Evolutionary conservation across 2,797 vertebrate genomes (phyloP), one percentile per base, ranked within the genome.

Genomic region (Eptatretus atami): DNA sequence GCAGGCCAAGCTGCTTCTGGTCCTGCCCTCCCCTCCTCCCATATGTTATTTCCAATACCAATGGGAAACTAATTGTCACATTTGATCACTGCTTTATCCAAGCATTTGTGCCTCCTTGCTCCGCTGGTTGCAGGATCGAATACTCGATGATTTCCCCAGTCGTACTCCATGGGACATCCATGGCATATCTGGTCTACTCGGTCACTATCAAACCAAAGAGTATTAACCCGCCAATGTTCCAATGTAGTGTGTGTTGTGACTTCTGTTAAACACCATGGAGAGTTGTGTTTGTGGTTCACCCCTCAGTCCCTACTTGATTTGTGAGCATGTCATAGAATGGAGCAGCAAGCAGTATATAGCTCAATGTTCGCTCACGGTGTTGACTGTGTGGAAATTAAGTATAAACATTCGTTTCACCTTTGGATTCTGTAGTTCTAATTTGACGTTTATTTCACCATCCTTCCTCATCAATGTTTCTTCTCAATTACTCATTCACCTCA

Each of bases 121-220:
- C 31, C 15, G 67, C 69, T 63, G 54, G n/a, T n/a, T 65, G 25
- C 72, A 98, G 90, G 90, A 98, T 73, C n/a, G 90, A 98, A 72
- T 98, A 95, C 75, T 98, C 90, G 66, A 98, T 98, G 80, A n/a
- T 93, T 98, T 75, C 86, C 90, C 70, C 90, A 95, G 80, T 94
- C 88, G 2, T 95, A 98, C 77, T 95, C 88, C 78, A 95, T 98
- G n/a, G 83, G 90, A 98, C 71, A 95, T 95, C 76, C 93, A 98
- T 69, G 90, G 90, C 67, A 98, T 76, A 93, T 71, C 82, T 98
- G 72, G 90, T 98, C 72, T 98, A 98, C 75, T 95, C 90, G 66
- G 90, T 98, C 69, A 93, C 86, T n/a, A 1, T 93, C 86, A 69
- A 86, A 83, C 79, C 92, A 93, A 83, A 93, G 86, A n/a, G 86